Evolutionary conservation across 1,140 invertebrate species (phyloP).

Genomic region (Colletes latitarsis): DNA sequence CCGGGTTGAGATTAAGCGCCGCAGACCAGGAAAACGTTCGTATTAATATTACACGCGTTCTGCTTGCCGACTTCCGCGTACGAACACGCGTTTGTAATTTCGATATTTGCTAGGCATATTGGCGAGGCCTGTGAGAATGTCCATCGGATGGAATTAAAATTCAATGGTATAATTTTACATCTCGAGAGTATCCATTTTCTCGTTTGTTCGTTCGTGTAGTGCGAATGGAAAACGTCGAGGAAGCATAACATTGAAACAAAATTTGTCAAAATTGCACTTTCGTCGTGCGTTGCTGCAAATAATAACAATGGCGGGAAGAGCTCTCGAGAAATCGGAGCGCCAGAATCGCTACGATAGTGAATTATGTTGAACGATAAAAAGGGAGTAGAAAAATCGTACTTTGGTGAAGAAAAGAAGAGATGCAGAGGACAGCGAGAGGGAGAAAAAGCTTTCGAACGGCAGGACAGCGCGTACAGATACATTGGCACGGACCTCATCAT

Average conservation of each 20-base stretch:
- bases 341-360: not conserved
- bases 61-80: not conserved
- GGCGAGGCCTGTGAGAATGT: not conserved
- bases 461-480: not conserved
- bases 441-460: not conserved
- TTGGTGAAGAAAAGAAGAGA: not conserved
- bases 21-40: not conserved
- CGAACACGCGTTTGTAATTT: not conserved
- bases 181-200: too few relatives aligned
- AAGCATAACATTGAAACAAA: too few relatives aligned
- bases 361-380: not conserved
- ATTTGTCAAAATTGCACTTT: too few relatives aligned
- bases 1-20: constrained; percentile 13
- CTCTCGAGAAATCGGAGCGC: not conserved
- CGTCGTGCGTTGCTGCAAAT: too few relatives aligned
- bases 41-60: constrained; percentile 11
- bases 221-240: too few relatives aligned
- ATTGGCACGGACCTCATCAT: constrained; percentile 1
- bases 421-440: too few relatives aligned
- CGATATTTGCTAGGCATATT: not conserved
- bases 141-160: not conserved
- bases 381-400: not conserved
- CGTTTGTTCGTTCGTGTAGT: too few relatives aligned
- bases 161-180: too few relatives aligned
- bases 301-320: too few relatives aligned